Evolutionary conservation across 2,113 vertebrate genomes (phyloP), one percentile per base, ranked within the genome.

Genomic region (Edolisoma coerulescens): DNA sequence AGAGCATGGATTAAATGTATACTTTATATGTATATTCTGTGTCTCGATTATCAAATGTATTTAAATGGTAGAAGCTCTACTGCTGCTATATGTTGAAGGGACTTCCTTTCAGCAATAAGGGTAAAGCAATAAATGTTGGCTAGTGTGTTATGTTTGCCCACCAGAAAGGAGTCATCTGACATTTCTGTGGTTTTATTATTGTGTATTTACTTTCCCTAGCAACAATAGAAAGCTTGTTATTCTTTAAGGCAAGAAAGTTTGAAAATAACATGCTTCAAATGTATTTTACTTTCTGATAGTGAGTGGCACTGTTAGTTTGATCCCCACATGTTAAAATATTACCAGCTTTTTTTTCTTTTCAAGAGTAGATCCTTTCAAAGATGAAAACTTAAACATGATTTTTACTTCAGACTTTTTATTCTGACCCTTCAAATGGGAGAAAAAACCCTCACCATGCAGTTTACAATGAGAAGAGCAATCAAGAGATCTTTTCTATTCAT

Each of bases 401-500:
- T 95, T 88, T 88, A 26, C 44, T 90, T 92, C 45, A 90, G 37
- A 76, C 54, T 83, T 95, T 91, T 83, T 77, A 89, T 83, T 89
- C 45, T 94, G 95, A 90, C 88, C 90, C 79, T 93, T 96, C 90
- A 95, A 92, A 93, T 1, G 2, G 37, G 44, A 59, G 59, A 15
- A 56, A 91, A 87, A 37, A 0, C 13, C n/a, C 59, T 94, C 82
- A 57, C 68, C 32, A 10, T 64, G 47, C 75, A 71, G 68, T 92
- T 90, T 80, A 68, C 75, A 84, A 47, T 39, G 24, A 78, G 79
- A 93, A 84, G 39, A 86, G 67, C 67, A 95, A 92, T 93, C 74
- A 93, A 88, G 79, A 76, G 32, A 60, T 57, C n/a, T 74, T 93
- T 95, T 87, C 80, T 91, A 73, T 91, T 95, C 71, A 56, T 78